A percentile compares a stretch with the other conserved stretches of the same genome.
These are phyloP conservation scores for Holacanthella duospinosa DNA, from an alignment of 2,888 invertebrate genomes.

Conservation along the genomic window DNA sequence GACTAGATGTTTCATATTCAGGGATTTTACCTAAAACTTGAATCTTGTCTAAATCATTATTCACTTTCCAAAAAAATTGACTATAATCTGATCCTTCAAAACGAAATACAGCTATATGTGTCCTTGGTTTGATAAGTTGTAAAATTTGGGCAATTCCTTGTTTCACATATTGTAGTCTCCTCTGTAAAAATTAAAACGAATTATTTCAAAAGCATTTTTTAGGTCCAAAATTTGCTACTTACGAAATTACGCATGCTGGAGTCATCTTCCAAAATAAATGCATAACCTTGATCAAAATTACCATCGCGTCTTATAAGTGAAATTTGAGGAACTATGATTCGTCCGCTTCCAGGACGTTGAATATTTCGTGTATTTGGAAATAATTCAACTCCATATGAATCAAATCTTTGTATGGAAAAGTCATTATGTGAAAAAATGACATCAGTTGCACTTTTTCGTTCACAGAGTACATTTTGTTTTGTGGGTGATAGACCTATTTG, in stretches of 20 bases:
- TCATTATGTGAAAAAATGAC: constrained; percentile 49
- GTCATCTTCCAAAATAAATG: constrained; percentile 25
- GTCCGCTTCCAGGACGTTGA: not conserved
- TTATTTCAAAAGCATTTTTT: not conserved
- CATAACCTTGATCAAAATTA: constrained; percentile 12
- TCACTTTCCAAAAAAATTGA: not conserved
- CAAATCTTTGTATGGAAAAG: too few species aligned
- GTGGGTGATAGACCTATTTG: constrained; percentile 54
- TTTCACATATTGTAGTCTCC: constrained; percentile 17
- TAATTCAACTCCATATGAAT: not conserved
- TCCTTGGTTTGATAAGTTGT: not conserved
- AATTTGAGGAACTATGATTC: not conserved
- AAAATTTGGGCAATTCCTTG: constrained; percentile 22
- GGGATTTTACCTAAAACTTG: constrained; percentile 8
- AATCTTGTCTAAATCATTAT: not conserved
- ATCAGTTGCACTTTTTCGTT: constrained; percentile 50
- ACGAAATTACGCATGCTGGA: not conserved
- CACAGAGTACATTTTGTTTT: constrained; percentile 55
- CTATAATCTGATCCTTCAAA: not conserved
- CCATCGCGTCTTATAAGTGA: not conserved
- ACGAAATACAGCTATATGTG: not conserved
- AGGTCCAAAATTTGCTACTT: not conserved
- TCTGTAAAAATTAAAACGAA: constrained; percentile 1
- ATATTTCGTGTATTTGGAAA: not conserved
- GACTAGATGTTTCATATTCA: not conserved